phyloP scores from a whole-genome alignment of 92 coral and sea anemone genomes.

The Isaurus tuberculatus region DNA sequence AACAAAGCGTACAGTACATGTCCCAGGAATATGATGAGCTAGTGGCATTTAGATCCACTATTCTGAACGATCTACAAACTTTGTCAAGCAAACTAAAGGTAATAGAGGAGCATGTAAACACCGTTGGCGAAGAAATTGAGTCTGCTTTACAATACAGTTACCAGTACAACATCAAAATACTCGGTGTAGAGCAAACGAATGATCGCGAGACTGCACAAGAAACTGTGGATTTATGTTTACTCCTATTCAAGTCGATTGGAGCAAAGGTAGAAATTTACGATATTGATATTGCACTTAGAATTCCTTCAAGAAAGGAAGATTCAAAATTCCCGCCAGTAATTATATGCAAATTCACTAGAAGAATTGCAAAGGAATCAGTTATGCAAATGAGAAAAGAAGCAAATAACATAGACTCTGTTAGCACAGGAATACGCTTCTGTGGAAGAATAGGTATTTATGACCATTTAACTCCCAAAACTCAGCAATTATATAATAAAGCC shows the following conservation, averaged over 20 bases:
- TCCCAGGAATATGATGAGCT: no score
- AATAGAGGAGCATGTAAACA: slow-evolving; percentile 24
- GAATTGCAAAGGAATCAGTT: no score
- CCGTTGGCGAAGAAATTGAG: slow-evolving; percentile 43
- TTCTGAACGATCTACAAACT: slow-evolving; percentile 21
- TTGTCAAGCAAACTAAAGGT: slow-evolving; percentile 27
- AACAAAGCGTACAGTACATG: not conserved
- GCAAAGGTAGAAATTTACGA: slow-evolving; percentile 23
- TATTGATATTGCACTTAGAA: slow-evolving; percentile 45
- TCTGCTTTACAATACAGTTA: slow-evolving; percentile 22
- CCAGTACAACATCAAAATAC: slow-evolving; percentile 37
- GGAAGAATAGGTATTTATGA: slow-evolving; percentile 44
- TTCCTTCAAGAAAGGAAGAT: no score
- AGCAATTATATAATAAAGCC: no score
- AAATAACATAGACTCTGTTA: no score
- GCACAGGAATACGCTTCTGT: no score
- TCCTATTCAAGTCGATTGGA: slow-evolving; percentile 36
- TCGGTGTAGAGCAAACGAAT: slow-evolving; percentile 32
- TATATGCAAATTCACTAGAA: no score
- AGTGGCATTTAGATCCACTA: no score
- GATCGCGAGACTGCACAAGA: slow-evolving; percentile 25
- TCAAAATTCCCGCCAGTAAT: no score
- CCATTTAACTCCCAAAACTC: slow-evolving; percentile 44
- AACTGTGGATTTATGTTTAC: no score
- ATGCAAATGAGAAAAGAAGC: no score